phyloP scores from a whole-genome alignment of 2,113 vertebrate genomes.

The Pseudorasbora parva region DNA sequence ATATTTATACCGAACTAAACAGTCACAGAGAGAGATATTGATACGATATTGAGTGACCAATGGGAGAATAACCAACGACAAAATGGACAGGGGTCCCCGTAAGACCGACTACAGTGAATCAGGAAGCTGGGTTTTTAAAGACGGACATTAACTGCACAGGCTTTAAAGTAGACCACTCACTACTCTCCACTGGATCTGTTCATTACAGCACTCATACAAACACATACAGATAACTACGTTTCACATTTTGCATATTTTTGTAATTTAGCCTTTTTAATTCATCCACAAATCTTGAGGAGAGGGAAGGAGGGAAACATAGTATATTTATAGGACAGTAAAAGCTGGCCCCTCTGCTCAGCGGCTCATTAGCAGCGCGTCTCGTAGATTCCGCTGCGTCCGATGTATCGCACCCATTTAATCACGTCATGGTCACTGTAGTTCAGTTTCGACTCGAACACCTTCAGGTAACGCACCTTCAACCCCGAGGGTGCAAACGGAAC shows the following conservation, averaged over 20 bases:
- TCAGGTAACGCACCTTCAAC: conserved; percentile 98
- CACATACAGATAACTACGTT: conserved; percentile 73
- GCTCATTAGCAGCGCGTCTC: conserved; percentile 83
- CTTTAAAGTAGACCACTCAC: conserved; percentile 45
- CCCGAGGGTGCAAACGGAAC: conserved; percentile 97
- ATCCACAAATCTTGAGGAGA: conserved; percentile 61
- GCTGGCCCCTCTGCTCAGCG: conserved; percentile 10
- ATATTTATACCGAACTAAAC: conserved; percentile 50
- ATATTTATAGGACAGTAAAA: conserved; percentile 2
- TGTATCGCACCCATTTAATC: conserved; percentile 99
- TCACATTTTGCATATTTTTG: conserved; percentile 73
- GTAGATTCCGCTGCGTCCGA: conserved; percentile 97
- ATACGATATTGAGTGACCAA: conserved; percentile 30
- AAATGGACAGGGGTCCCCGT: neutral
- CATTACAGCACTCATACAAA: conserved; percentile 71
- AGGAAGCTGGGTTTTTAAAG: neutral
- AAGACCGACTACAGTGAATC: neutral
- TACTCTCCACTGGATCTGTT: conserved; percentile 62
- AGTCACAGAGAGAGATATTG: conserved; percentile 38
- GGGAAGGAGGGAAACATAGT: conserved; percentile 27
- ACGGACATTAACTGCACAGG: neutral
- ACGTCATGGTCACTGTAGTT: conserved; percentile 99
- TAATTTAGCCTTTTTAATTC: conserved; percentile 63
- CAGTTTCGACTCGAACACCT: conserved; percentile 99
- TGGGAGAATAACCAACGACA: conserved; percentile 1